Evolutionary conservation across 1,140 invertebrate genomes (phyloP).

Genomic region (Pseudomyrmex sp.): DNA sequence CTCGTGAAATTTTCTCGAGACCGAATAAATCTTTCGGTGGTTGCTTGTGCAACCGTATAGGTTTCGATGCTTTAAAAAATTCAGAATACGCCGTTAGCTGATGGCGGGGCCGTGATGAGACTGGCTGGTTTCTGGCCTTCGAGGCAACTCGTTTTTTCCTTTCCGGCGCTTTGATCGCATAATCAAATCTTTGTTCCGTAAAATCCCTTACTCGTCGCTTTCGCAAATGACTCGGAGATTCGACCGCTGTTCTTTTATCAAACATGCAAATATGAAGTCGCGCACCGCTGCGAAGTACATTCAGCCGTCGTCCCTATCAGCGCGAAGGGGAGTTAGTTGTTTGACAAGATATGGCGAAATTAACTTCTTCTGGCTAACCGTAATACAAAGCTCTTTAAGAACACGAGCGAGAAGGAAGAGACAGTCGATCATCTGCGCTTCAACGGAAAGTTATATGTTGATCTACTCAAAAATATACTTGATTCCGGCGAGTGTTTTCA

Average conservation of each 20-base stretch:
- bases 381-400: constrained; percentile 24
- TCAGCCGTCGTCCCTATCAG: not conserved
- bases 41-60: not conserved
- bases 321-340: not conserved
- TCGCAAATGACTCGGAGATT: constrained; percentile 66
- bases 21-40: not conserved
- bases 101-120: constrained; percentile 43
- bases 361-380: constrained; percentile 45
- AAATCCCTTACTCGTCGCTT: constrained; percentile 45
- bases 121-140: not conserved
- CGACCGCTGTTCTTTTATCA: constrained; percentile 61
- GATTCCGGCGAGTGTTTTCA: constrained; percentile 42
- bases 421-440: constrained; percentile 14
- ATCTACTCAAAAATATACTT: constrained; percentile 48
- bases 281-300: not conserved
- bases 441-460: constrained; percentile 30
- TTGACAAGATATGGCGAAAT: constrained; percentile 11
- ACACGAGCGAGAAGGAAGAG: not conserved
- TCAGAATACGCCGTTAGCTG: constrained; percentile 62
- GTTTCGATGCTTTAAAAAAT: constrained; percentile 66
- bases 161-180: constrained; percentile 64
- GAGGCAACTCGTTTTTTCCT: constrained; percentile 42
- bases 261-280: constrained; percentile 62
- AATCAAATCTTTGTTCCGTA: constrained; percentile 69
- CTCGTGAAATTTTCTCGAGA: constrained; percentile 29